A percentile compares a stretch with the other conserved stretches of the same genome.
Conservation (phyloP, 2,113 vertebrate species). For the Helogale parvula region DNA sequence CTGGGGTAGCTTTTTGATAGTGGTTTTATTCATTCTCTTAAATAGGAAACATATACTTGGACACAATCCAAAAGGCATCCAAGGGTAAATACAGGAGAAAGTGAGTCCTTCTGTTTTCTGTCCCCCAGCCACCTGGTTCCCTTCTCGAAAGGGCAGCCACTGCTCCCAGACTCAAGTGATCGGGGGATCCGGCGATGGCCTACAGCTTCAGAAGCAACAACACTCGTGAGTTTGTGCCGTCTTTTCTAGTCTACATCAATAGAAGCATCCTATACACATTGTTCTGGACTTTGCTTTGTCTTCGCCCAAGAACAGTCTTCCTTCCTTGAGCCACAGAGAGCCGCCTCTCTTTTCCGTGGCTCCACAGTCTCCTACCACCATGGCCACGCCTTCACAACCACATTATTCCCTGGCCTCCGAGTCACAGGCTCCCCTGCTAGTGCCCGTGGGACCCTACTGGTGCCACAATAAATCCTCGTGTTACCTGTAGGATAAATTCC, state of each 20-base stretch:
- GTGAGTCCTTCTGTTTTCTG: neutral
- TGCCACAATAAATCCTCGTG: fast-evolving
- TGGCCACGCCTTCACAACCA: too few species aligned
- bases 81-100: neutral
- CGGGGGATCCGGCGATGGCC: neutral
- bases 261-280: neutral
- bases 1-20: neutral
- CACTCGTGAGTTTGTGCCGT: fast-evolving
- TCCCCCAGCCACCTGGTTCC: neutral
- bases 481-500: neutral
- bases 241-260: neutral
- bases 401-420: neutral
- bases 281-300: neutral
- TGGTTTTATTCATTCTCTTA: neutral
- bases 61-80: neutral
- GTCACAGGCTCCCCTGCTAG: neutral
- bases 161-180: neutral
- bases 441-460: neutral
- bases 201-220: neutral
- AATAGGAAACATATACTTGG: neutral
- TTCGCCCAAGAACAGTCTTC: neutral
- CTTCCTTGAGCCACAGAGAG: neutral
- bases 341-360: neutral
- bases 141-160: neutral
- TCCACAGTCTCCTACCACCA: neutral